Percentiles rank a stretch among this genome's conserved stretches.
These are phyloP conservation scores for Meteorus cinctellus DNA, from an alignment of 2,888 invertebrate species.

Conservation along the genomic window DNA sequence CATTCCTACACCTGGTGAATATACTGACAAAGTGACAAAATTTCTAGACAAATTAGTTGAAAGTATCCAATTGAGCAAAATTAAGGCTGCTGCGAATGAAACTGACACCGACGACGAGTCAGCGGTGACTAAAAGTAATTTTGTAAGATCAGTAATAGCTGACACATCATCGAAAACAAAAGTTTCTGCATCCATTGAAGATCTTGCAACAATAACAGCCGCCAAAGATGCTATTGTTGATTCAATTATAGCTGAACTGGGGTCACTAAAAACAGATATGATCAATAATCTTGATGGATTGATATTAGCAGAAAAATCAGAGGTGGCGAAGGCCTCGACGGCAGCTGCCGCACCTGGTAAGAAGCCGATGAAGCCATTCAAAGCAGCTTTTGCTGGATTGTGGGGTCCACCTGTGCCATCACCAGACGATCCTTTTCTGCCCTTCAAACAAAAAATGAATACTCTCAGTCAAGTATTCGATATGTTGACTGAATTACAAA, in stretches of 20 bases:
- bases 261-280: slow-evolving; percentile 63
- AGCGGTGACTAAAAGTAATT: slow-evolving; percentile 29
- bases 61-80: slow-evolving; percentile 60
- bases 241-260: slow-evolving; percentile 63
- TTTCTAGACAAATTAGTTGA: slow-evolving; percentile 67
- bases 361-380: slow-evolving; percentile 49
- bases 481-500: slow-evolving; percentile 66
- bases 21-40: slow-evolving; percentile 62
- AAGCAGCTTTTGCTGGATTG: slow-evolving; percentile 58
- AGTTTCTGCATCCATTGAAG: slow-evolving; percentile 59
- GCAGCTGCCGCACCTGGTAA: background rate
- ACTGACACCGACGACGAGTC: slow-evolving; percentile 29
- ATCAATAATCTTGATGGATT: slow-evolving; percentile 64
- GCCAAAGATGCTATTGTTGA: slow-evolving; percentile 66
- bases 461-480: slow-evolving; percentile 68
- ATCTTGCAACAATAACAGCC: slow-evolving; percentile 58
- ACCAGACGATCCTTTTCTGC: slow-evolving; percentile 59
- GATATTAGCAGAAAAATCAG: slow-evolving; percentile 60
- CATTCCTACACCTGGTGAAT: slow-evolving; percentile 63
- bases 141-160: slow-evolving; percentile 44
- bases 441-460: slow-evolving; percentile 66
- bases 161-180: slow-evolving; percentile 46
- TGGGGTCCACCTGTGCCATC: slow-evolving; percentile 54
- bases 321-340: slow-evolving; percentile 49
- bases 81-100: slow-evolving; percentile 39